Evolutionary conservation across 2,797 vertebrate species (phyloP), one percentile per base, ranked within the genome.

Genomic region (Gallinago nigripennis): DNA sequence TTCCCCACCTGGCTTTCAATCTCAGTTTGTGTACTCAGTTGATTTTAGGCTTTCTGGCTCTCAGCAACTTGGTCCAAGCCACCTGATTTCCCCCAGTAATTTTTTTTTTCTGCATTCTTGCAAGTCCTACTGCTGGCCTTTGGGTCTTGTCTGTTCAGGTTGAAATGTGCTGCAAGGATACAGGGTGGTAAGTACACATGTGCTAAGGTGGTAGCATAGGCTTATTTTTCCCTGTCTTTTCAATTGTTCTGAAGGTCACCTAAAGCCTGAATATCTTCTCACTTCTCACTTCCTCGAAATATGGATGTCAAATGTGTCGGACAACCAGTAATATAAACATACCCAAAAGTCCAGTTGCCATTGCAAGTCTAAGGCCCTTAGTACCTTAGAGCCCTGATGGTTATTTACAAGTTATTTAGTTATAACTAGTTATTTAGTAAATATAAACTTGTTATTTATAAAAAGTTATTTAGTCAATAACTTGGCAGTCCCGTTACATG

Each of bases 51-150:
- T 18, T 75, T 71, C 31, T 75, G 14, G 20, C 17, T 54, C 33
- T 51, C 27, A 65, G 35, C 10, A 66, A 4, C 17, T 51, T 77
- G 23, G 28, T 82, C 30, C 17, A 76, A 86, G 21, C 4, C 17
- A 60, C 14, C 8, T 11, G 25, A 2, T 65, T 78, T 72, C 8
- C 35, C 46, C 16, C 6, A 37, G 1, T 64, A 0, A 37, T 82
- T 53, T 15, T 0, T 3, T 15, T 0, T 3, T 1, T 2, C 4
- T 8, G 3, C 8, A 2, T 65, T 81, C 18, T 61, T 86, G 12
- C 14, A 60, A 51, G 17, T 33, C 16, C 11, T 56, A 23, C 31
- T 78, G 3, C 35, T 63, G 33, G 12, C 15, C 15, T 65, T 84
- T 56, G 30, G 5, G 7, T 88, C 50, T 82, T 39, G 19, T 31